Evolutionary conservation across 1,140 invertebrate species (phyloP).

Genomic region (Cyclina sinensis): DNA sequence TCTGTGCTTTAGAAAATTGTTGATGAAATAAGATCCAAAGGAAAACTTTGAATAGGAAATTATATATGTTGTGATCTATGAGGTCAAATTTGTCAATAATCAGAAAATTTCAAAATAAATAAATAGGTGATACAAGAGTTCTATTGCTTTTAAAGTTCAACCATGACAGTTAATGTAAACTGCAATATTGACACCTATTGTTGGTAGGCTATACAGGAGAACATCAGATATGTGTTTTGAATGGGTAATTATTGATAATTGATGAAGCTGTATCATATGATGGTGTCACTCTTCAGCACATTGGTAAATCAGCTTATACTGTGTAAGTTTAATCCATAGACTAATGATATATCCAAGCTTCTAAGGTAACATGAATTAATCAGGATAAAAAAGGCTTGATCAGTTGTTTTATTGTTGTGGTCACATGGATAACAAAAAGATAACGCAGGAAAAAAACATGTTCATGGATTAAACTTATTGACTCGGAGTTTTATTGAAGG

Average conservation of each 20-base stretch:
- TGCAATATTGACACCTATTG: neutral
- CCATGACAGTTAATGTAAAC: neutral
- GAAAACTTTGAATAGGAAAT: neutral
- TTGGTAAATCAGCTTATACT: neutral
- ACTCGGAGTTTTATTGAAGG: constrained; percentile 11
- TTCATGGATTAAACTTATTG: neutral
- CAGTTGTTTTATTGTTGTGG: neutral
- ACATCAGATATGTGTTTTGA: neutral
- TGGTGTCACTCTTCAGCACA: neutral
- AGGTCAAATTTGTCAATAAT: neutral
- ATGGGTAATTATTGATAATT: constrained; percentile 20
- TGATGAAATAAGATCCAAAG: neutral
- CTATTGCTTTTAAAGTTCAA: neutral
- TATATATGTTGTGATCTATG: neutral
- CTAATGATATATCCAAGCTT: neutral
- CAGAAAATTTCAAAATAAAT: neutral
- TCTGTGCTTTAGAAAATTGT: neutral
- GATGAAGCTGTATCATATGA: neutral
- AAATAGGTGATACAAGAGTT: neutral
- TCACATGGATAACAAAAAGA: neutral
- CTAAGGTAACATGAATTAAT: neutral
- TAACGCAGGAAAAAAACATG: neutral
- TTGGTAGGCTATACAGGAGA: neutral
- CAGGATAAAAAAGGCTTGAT: constrained; percentile 26
- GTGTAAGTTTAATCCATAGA: no score